phyloP scores from a whole-genome alignment of 2,797 vertebrate species.

The Meda fulgida region DNA sequence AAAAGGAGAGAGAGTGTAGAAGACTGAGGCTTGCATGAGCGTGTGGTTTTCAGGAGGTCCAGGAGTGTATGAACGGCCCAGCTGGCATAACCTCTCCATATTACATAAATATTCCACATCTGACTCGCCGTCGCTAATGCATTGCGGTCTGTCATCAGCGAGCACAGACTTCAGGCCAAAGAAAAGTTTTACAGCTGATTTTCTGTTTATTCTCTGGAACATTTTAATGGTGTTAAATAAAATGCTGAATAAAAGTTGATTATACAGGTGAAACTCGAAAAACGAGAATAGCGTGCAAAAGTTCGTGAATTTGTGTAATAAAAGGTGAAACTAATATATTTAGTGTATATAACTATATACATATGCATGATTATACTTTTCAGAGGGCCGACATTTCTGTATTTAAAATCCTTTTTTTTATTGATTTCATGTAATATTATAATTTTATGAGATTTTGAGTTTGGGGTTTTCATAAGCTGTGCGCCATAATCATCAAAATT shows the following conservation, averaged over 20 bases:
- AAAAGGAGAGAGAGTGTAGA: neutral
- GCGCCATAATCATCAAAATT: too few relatives aligned
- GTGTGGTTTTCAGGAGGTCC: constrained; percentile 24
- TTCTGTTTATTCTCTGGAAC: neutral
- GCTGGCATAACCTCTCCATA: constrained; percentile 52
- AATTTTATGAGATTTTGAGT: too few relatives aligned
- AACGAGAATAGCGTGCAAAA: too few relatives aligned
- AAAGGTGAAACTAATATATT: too few relatives aligned
- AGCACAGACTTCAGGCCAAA: constrained; percentile 52
- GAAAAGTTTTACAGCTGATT: constrained; percentile 57
- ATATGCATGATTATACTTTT: too few relatives aligned
- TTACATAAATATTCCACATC: constrained; percentile 60
- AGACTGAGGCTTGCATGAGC: constrained; percentile 12
- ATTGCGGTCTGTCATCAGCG: constrained; percentile 54
- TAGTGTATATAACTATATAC: too few relatives aligned
- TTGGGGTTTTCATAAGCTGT: too few relatives aligned
- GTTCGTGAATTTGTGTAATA: too few relatives aligned
- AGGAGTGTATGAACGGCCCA: constrained; percentile 6
- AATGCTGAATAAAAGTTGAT: neutral
- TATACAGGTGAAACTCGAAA: too few relatives aligned
- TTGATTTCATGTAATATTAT: too few relatives aligned
- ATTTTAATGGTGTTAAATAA: neutral
- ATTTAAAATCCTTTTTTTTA: too few relatives aligned
- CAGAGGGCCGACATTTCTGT: too few relatives aligned
- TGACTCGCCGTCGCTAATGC: constrained; percentile 51